Evolutionary conservation across 2,797 vertebrate genomes (phyloP).

Genomic region (Remorina albescens): DNA sequence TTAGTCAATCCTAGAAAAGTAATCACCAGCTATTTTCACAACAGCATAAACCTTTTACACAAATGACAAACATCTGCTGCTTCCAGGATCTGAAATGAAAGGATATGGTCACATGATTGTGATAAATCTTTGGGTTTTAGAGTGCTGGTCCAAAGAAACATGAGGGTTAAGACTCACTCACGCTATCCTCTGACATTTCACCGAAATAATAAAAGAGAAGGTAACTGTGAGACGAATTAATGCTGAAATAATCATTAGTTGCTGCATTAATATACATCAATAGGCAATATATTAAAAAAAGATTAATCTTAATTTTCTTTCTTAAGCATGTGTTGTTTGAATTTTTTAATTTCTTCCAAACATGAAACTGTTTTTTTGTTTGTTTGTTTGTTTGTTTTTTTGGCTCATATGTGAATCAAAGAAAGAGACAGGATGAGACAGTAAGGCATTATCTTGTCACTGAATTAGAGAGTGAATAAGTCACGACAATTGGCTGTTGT

Average conservation of each 20-base stretch:
- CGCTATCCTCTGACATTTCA: no score
- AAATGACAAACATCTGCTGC: neutral
- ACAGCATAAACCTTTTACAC: neutral
- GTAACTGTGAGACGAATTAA: no score
- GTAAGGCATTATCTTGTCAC: neutral
- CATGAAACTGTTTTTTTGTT: no score
- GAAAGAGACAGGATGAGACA: neutral
- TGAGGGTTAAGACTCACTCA: no score
- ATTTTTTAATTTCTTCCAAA: neutral
- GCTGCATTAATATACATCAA: neutral
- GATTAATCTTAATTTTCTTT: no score
- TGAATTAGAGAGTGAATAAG: neutral
- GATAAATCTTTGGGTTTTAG: no score
- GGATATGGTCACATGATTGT: no score
- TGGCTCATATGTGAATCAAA: neutral
- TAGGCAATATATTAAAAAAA: neutral
- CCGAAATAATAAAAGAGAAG: no score
- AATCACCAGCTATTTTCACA: neutral
- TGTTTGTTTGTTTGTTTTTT: no score
- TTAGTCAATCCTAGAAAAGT: neutral
- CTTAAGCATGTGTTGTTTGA: neutral
- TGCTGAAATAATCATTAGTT: no score
- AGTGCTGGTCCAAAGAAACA: no score
- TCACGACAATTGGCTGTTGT: neutral
- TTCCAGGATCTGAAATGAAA: neutral